Conservation (phyloP, 2,113 vertebrate species). For the Megaceryle maxima region DNA sequence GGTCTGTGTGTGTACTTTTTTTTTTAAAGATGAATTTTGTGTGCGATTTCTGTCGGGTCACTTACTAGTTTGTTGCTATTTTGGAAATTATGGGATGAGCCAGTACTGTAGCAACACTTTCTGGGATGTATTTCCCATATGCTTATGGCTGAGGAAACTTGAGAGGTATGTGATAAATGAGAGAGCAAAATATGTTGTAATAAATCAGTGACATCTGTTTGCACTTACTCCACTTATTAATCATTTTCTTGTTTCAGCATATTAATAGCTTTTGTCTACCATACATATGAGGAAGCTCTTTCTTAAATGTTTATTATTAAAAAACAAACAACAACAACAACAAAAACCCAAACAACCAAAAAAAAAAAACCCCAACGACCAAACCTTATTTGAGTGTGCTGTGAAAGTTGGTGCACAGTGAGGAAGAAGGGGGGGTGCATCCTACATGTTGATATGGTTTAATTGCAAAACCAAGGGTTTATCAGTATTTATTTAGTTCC, state of each 20-base stretch:
- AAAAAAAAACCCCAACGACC: background rate
- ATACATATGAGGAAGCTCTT: background rate
- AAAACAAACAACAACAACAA: no score
- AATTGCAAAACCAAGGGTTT: background rate
- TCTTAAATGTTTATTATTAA: background rate
- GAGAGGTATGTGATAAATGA: background rate
- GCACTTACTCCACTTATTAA: background rate
- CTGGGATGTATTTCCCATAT: background rate
- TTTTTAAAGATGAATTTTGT: background rate
- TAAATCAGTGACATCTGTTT: constrained; percentile 13
- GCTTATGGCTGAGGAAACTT: background rate
- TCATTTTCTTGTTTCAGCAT: background rate
- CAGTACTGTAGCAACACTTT: background rate
- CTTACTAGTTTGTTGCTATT: background rate
- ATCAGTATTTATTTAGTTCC: background rate
- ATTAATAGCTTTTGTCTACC: background rate
- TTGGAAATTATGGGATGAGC: background rate
- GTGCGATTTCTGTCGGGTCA: background rate
- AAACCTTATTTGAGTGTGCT: background rate
- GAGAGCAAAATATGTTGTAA: background rate
- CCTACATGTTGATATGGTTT: background rate
- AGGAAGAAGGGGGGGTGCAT: background rate
- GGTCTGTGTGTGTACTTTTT: no score
- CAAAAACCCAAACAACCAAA: no score
- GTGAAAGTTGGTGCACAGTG: background rate